phyloP scores from a whole-genome alignment of 2,888 invertebrate genomes.

The Campaea margaritaria region DNA sequence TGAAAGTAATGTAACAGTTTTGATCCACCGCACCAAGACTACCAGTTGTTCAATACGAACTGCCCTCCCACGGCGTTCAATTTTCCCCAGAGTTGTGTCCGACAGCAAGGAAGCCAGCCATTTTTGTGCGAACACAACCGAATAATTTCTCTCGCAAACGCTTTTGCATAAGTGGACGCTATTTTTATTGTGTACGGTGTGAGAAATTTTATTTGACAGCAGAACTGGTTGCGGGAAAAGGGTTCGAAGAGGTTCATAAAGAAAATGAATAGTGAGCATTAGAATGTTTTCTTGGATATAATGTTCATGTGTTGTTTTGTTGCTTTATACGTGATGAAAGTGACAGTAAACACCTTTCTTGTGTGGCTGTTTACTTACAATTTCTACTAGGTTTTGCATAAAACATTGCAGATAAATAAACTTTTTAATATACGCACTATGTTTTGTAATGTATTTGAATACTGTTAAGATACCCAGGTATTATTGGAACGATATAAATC shows the following conservation, averaged over 20 bases:
- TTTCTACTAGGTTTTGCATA: too few species aligned
- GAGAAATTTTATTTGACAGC: conserved; percentile 30
- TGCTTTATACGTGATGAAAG: conserved; percentile 14
- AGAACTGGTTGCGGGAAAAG: conserved; percentile 20
- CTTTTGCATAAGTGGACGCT: conserved; percentile 38
- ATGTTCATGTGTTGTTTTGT: too few species aligned
- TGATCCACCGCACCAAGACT: background rate
- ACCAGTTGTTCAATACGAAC: conserved; percentile 33
- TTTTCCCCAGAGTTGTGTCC: conserved; percentile 44
- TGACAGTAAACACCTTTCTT: background rate
- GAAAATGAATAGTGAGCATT: conserved; percentile 23
- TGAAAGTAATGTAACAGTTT: too few species aligned
- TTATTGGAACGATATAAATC: too few species aligned
- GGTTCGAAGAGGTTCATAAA: conserved; percentile 28
- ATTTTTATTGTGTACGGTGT: conserved; percentile 30
- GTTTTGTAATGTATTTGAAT: too few species aligned
- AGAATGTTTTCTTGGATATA: conserved; percentile 18
- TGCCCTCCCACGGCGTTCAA: conserved; percentile 45
- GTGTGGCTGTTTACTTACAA: too few species aligned
- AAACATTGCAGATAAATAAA: too few species aligned
- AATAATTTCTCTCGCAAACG: conserved; percentile 46
- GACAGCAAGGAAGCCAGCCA: conserved; percentile 42
- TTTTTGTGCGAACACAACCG: conserved; percentile 44
- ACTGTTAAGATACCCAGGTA: too few species aligned
- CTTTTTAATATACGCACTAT: too few species aligned